Conservation (phyloP, 2,113 vertebrate species). For the Spea bombifrons region DNA sequence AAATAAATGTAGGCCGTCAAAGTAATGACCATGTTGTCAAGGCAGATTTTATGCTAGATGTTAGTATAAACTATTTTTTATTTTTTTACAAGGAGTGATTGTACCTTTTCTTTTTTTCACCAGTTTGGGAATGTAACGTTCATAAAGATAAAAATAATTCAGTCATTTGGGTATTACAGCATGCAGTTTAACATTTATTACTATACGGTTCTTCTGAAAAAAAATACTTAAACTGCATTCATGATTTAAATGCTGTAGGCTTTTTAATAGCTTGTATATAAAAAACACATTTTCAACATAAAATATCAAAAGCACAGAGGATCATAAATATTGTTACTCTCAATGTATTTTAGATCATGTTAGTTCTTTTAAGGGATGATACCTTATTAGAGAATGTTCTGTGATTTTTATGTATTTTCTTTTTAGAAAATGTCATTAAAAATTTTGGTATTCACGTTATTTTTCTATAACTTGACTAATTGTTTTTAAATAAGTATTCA, state of each 20-base stretch:
- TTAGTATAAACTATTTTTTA: constrained; percentile 25
- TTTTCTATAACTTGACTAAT: not conserved
- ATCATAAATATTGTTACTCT: constrained; percentile 3
- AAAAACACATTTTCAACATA: constrained; percentile 22
- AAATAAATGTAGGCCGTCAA: constrained; percentile 33
- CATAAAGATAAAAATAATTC: not conserved
- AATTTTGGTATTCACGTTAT: not conserved
- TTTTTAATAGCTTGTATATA: constrained; percentile 39
- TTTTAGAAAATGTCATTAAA: not conserved
- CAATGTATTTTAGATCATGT: not conserved
- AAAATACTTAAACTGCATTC: constrained; percentile 23
- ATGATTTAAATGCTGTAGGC: constrained; percentile 11
- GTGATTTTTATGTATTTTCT: too few relatives aligned
- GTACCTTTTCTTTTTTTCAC: not conserved
- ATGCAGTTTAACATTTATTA: constrained; percentile 31
- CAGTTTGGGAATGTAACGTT: not conserved
- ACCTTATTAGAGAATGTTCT: too few relatives aligned
- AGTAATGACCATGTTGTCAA: constrained; percentile 36
- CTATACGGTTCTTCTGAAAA: constrained; percentile 30
- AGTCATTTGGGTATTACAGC: constrained; percentile 15
- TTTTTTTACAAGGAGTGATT: constrained; percentile 11
- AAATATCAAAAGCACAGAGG: not conserved
- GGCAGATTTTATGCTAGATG: constrained; percentile 31
- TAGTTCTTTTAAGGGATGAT: too few relatives aligned
- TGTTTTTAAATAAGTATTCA: not conserved